These are phyloP conservation scores for Euphydryas editha DNA, from an alignment of 2,888 invertebrate genomes.

Conservation along the genomic window DNA sequence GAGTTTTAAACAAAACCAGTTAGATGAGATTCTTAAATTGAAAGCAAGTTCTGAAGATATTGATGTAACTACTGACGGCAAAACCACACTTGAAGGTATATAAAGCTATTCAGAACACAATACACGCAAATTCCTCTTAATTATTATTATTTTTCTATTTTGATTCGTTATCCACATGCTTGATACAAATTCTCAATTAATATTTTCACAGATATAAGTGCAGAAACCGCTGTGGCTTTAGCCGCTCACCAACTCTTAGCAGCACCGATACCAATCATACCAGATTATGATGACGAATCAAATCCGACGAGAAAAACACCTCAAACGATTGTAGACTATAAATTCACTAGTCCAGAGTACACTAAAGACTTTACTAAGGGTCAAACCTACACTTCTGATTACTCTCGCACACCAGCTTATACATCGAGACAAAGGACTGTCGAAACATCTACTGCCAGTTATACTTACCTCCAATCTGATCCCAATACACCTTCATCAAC, in stretches of 20 bases:
- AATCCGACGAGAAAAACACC: slow-evolving; percentile 54
- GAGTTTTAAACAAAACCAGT: slow-evolving; percentile 71
- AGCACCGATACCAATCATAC: slow-evolving; percentile 71
- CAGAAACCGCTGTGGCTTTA: slow-evolving; percentile 76
- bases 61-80: slow-evolving; percentile 59
- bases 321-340: slow-evolving; percentile 62
- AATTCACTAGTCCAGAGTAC: slow-evolving; percentile 65
- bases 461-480: slow-evolving; percentile 41
- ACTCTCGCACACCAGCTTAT: slow-evolving; percentile 67
- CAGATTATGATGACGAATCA: slow-evolving; percentile 63
- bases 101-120: slow-evolving; percentile 11
- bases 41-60: slow-evolving; percentile 50
- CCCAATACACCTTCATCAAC: slow-evolving; percentile 21
- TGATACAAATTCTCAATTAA: background rate
- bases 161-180: background rate
- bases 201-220: slow-evolving; percentile 59
- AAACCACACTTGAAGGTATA: slow-evolving; percentile 60
- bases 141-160: background rate
- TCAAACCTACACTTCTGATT: slow-evolving; percentile 51
- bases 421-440: slow-evolving; percentile 49
- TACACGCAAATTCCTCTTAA: background rate
- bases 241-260: slow-evolving; percentile 76
- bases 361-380: slow-evolving; percentile 54
- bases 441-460: slow-evolving; percentile 53
- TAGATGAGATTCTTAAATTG: slow-evolving; percentile 63